phyloP scores from a whole-genome alignment of 2,113 vertebrate species.

The Trematocara macrostoma region DNA sequence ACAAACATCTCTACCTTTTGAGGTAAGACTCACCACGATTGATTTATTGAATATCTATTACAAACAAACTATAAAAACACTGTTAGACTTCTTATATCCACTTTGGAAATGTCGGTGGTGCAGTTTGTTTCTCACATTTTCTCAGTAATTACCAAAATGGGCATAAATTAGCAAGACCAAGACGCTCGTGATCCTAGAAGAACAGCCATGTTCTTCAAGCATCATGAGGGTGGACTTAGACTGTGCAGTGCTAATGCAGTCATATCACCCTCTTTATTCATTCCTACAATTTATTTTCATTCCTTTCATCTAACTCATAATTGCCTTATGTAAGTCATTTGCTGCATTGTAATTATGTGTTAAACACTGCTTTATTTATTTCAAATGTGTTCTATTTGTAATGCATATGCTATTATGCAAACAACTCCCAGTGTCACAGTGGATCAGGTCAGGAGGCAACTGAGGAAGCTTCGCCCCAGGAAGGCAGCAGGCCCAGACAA shows the following conservation, averaged over 20 bases:
- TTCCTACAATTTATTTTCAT: neutral
- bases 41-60: neutral
- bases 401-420: neutral
- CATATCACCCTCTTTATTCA: neutral
- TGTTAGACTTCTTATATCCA: neutral
- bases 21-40: neutral
- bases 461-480: no score
- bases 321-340: neutral
- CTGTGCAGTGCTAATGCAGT: neutral
- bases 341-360: neutral
- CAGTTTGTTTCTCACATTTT: neutral
- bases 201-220: neutral
- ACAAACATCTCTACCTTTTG: neutral
- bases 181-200: neutral
- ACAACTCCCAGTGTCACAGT: neutral
- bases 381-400: neutral
- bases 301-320: neutral
- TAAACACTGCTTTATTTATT: neutral
- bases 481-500: no score
- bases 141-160: neutral
- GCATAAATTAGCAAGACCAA: neutral
- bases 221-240: neutral
- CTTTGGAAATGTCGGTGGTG: neutral
- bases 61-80: neutral
- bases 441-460: no score